These are phyloP conservation scores for Brotula barbata DNA, from an alignment of 2,797 vertebrate genomes.

Conservation along the genomic window DNA sequence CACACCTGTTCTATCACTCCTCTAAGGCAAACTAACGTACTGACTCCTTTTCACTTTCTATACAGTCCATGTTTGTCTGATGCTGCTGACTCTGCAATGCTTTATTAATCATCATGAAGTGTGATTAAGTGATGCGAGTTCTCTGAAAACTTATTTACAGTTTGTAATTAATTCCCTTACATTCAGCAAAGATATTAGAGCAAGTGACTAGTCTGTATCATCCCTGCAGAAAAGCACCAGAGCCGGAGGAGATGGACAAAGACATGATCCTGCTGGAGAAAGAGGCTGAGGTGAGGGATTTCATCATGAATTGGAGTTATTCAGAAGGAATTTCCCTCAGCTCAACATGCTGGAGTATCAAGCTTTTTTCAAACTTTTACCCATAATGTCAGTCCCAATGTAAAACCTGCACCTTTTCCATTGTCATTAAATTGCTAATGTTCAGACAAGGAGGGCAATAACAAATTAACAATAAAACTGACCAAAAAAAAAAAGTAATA, in stretches of 20 bases:
- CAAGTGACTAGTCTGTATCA: constrained; percentile 38
- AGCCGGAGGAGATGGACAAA: constrained; percentile 95
- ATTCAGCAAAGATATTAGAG: neutral
- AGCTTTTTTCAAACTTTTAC: too few species aligned
- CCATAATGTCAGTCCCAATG: too few species aligned
- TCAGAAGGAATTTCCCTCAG: neutral
- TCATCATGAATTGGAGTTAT: neutral
- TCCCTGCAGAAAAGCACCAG: constrained; percentile 85
- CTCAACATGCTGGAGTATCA: too few species aligned
- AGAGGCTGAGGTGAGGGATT: constrained; percentile 90
- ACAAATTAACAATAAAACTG: too few species aligned
- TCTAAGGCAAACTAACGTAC: constrained; percentile 55
- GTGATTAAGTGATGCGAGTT: constrained; percentile 9
- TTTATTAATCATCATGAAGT: constrained; percentile 18
- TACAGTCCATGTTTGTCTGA: constrained; percentile 57
- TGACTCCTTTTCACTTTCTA: constrained; percentile 52
- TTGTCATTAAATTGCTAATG: too few species aligned
- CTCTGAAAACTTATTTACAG: constrained; percentile 12
- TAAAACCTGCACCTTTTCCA: too few species aligned
- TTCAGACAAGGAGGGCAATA: too few species aligned
- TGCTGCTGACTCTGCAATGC: constrained; percentile 17
- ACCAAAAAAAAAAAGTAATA: too few species aligned
- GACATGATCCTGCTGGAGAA: constrained; percentile 98
- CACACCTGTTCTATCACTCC: constrained; percentile 16
- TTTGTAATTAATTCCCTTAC: neutral